Conservation (phyloP, 2,888 invertebrate genomes). For the Oscheius myriophilus region DNA sequence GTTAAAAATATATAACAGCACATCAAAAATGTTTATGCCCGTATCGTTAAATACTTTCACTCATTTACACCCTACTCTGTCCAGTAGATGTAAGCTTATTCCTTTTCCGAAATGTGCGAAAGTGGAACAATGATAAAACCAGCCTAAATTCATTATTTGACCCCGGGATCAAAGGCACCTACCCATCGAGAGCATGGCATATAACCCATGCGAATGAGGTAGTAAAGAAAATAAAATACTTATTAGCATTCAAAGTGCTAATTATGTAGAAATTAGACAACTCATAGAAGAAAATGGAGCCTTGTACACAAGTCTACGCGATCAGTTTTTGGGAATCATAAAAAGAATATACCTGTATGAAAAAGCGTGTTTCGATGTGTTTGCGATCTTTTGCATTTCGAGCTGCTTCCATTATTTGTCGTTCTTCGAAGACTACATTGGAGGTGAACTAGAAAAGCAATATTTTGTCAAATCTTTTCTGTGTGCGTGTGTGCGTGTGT, state of each 20-base stretch:
- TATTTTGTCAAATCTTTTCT: neutral
- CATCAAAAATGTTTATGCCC: too few species aligned
- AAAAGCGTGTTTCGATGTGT: conserved; percentile 44
- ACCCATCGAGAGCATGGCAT: conserved; percentile 50
- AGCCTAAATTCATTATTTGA: neutral
- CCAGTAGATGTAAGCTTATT: too few species aligned
- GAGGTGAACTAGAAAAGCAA: neutral
- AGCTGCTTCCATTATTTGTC: conserved; percentile 1
- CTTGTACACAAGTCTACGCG: conserved; percentile 47
- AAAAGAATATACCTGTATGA: conserved; percentile 28
- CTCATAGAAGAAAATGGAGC: conserved; percentile 44
- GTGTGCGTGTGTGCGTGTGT: neutral
- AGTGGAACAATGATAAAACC: neutral
- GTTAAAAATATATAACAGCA: too few species aligned
- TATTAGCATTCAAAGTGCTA: conserved; percentile 31
- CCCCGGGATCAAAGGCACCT: neutral
- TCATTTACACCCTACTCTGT: too few species aligned
- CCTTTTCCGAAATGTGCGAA: too few species aligned
- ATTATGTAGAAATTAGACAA: conserved; percentile 46
- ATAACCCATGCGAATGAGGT: conserved; percentile 45
- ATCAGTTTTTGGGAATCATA: too few species aligned
- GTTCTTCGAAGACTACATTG: conserved; percentile 3
- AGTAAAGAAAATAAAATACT: conserved; percentile 39
- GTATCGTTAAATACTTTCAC: too few species aligned
- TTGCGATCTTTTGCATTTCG: conserved; percentile 23